Conservation (phyloP, 1,140 invertebrate genomes). For the Arctopsyche grandis region DNA sequence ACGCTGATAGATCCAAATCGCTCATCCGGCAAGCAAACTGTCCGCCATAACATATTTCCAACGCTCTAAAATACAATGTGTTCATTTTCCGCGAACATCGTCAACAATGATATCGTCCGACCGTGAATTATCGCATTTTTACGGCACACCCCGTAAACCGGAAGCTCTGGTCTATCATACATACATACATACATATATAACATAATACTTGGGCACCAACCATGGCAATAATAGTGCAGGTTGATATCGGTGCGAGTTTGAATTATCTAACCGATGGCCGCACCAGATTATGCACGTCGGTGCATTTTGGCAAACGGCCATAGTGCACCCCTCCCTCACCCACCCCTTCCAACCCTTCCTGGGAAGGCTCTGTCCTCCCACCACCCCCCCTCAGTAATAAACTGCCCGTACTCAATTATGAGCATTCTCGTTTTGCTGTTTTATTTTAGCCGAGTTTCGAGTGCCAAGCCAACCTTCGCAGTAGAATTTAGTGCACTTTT, state of each 20-base stretch:
- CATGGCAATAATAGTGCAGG: slow-evolving; percentile 2
- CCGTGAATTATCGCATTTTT: no score
- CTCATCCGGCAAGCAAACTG: no score
- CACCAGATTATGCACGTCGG: slow-evolving; percentile 50
- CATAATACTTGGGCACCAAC: neutral
- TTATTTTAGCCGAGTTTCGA: neutral
- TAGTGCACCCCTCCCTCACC: neutral
- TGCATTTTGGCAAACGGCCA: slow-evolving; percentile 51
- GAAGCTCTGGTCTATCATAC: neutral
- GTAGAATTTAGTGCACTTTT: no score
- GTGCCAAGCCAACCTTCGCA: no score
- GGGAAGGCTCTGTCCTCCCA: neutral
- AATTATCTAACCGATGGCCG: slow-evolving; percentile 52
- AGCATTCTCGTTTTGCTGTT: neutral
- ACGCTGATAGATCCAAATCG: no score
- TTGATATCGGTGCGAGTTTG: slow-evolving; percentile 44
- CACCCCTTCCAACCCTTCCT: neutral
- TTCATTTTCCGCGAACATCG: no score
- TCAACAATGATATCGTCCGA: no score
- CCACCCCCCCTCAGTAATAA: slow-evolving; percentile 6
- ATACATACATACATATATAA: neutral
- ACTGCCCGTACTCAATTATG: slow-evolving; percentile 19
- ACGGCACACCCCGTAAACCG: no score
- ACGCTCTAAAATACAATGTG: no score
- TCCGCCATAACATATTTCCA: no score